A percentile compares a stretch with the other conserved stretches of the same genome.
Conservation (phyloP, 2,113 vertebrate genomes). For the Triplophysa dalaica region DNA sequence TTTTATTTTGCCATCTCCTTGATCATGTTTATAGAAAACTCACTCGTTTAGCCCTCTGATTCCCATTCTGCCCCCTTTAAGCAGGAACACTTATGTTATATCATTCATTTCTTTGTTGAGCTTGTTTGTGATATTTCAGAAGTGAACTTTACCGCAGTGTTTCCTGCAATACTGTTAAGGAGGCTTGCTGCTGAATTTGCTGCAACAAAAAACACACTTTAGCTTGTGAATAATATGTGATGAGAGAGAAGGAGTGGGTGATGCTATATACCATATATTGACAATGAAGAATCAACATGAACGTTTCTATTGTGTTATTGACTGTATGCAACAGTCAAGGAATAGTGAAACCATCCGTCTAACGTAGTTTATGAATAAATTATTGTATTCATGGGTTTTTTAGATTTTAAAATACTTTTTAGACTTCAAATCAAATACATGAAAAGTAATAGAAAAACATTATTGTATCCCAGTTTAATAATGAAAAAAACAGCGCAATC, state of each 20-base stretch:
- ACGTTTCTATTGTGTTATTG: no score
- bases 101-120: slow-evolving; percentile 30
- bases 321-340: no score
- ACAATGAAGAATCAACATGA: no score
- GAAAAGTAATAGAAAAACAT: no score
- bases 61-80: slow-evolving; percentile 60
- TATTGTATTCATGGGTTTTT: no score
- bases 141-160: not conserved
- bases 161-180: not conserved
- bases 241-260: not conserved
- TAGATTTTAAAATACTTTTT: no score
- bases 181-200: not conserved
- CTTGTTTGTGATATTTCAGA: slow-evolving; percentile 26
- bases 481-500: no score
- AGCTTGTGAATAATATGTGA: not conserved
- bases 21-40: slow-evolving; percentile 72
- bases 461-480: no score
- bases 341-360: no score
- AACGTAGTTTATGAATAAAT: no score
- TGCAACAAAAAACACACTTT: not conserved
- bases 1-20: slow-evolving; percentile 67
- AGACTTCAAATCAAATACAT: no score
- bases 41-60: slow-evolving; percentile 63
- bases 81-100: slow-evolving; percentile 25
- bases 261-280: not conserved